Conservation (phyloP, 2,888 invertebrate species). For the Tiliacea aurago region DNA sequence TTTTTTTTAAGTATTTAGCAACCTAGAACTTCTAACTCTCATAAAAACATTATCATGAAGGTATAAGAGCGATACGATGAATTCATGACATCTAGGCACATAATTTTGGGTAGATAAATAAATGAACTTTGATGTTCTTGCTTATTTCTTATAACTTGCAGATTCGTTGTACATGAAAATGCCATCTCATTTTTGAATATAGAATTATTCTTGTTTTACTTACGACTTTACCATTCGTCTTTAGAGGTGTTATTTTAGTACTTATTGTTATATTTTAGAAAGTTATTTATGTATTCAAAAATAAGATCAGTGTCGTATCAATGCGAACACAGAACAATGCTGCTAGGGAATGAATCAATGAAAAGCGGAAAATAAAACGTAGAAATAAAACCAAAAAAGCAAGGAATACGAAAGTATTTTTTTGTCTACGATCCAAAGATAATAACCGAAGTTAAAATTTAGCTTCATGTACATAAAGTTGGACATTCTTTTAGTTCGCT, state of each 20-base stretch:
- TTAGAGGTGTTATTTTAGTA: constrained; percentile 33
- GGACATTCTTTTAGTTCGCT: constrained; percentile 43
- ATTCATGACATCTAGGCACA: background rate
- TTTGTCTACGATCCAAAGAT: constrained; percentile 44
- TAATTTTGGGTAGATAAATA: background rate
- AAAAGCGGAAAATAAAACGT: background rate
- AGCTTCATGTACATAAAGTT: constrained; percentile 51
- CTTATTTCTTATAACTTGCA: constrained; percentile 35
- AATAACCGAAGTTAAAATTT: constrained; percentile 53
- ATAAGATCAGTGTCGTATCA: background rate
- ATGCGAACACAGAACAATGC: background rate
- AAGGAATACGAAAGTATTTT: constrained; percentile 24
- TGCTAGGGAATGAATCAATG: background rate
- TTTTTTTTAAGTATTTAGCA: background rate
- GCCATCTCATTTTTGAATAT: constrained; percentile 53
- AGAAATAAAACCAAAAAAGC: constrained; percentile 24
- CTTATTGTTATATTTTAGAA: constrained; percentile 1
- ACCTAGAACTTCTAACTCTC: background rate
- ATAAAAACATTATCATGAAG: background rate
- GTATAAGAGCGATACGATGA: background rate
- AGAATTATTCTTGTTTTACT: constrained; percentile 57
- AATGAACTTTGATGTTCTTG: background rate
- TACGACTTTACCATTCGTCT: constrained; percentile 36
- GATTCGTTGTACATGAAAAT: constrained; percentile 47
- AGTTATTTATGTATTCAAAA: background rate